phyloP scores from a whole-genome alignment of 2,113 vertebrate genomes.

The Gymnorhina tibicen region DNA sequence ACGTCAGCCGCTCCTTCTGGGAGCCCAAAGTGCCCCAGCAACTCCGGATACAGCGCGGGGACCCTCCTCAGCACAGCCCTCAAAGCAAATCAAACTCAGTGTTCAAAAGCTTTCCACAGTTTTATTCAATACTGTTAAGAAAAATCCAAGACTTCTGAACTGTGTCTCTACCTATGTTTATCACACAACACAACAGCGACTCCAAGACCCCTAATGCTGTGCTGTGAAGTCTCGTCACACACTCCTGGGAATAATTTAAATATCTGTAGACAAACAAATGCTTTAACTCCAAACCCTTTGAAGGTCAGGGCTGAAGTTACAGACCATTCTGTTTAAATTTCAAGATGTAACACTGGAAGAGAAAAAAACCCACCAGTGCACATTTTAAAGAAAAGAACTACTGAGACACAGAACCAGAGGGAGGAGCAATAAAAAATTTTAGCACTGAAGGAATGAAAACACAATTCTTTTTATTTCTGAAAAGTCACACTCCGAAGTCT shows the following conservation, averaged over 20 bases:
- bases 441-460: neutral
- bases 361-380: neutral
- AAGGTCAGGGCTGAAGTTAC: neutral
- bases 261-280: neutral
- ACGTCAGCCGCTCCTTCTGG: neutral
- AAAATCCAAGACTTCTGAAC: neutral
- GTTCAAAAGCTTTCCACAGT: neutral
- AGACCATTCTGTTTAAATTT: neutral
- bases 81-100: neutral
- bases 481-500: neutral
- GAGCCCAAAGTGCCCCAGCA: neutral
- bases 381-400: neutral
- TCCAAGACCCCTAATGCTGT: rapidly evolving
- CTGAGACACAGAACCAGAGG: neutral
- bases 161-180: rapidly evolving
- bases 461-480: neutral
- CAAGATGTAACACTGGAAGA: neutral
- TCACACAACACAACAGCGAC: rapidly evolving
- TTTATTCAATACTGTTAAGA: neutral
- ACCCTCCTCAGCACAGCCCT: neutral
- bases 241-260: neutral
- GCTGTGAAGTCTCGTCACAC: neutral
- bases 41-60: neutral
- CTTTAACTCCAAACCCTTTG: neutral
- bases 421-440: neutral